Evolutionary conservation across 2,797 vertebrate species (phyloP).

Genomic region (Poeciliopsis gracilis): DNA sequence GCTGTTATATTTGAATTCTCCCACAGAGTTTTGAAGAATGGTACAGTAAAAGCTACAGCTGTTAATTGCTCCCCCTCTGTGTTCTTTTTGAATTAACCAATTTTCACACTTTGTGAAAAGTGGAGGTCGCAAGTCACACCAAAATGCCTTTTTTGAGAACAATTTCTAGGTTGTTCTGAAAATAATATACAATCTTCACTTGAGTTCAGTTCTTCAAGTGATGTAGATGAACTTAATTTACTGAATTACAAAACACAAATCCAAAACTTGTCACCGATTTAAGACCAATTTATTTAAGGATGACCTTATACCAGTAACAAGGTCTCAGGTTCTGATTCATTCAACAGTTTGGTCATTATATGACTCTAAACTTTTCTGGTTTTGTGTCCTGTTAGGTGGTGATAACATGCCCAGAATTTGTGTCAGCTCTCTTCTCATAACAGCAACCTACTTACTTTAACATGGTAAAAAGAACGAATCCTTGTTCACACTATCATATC

Average conservation of each 20-base stretch:
- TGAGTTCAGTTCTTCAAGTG: not conserved
- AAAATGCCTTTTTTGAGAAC: not conserved
- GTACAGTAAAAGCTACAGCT: constrained; percentile 23
- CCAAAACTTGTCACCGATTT: not conserved
- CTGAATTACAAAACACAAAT: not conserved
- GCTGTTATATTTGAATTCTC: constrained; percentile 14
- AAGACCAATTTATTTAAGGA: not conserved
- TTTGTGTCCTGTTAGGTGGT: not conserved
- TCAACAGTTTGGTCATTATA: not conserved
- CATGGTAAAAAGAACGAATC: not conserved
- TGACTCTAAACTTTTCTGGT: not conserved
- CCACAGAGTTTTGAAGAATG: constrained; percentile 14
- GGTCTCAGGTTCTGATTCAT: not conserved
- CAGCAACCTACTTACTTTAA: not conserved
- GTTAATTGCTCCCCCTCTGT: constrained; percentile 22
- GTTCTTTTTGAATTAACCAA: constrained; percentile 6
- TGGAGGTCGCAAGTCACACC: not conserved
- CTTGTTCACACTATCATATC: not conserved
- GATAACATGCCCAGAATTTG: not conserved
- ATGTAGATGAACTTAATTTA: not conserved
- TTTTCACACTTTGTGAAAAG: not conserved
- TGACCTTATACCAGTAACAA: not conserved
- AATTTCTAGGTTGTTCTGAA: not conserved
- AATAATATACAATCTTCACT: too few species aligned
- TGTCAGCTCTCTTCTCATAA: not conserved